Evolutionary conservation across 2,888 invertebrate genomes (phyloP).

Genomic region (Archips crataeganus): DNA sequence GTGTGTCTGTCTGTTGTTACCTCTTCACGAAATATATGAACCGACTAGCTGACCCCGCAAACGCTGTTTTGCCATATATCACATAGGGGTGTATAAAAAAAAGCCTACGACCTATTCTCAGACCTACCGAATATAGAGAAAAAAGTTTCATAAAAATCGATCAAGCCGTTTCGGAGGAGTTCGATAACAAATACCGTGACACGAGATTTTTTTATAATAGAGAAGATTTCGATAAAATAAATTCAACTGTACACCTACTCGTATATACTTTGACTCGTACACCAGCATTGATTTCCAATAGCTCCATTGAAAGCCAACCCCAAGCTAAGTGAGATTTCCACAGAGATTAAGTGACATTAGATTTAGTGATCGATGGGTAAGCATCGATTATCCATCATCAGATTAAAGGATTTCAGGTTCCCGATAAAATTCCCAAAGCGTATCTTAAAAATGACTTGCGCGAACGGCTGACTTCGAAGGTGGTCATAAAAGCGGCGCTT

Average conservation of each 20-base stretch:
- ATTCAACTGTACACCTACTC: not conserved
- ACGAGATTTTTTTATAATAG: too few relatives aligned
- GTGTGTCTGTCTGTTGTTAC: too few relatives aligned
- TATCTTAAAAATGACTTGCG: constrained; percentile 46
- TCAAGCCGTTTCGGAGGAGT: too few relatives aligned
- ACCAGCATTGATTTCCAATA: constrained; percentile 39
- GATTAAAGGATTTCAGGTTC: constrained; percentile 55
- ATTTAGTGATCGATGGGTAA: constrained; percentile 46
- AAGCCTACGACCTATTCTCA: too few relatives aligned
- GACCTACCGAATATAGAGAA: too few relatives aligned
- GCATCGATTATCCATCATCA: constrained; percentile 61
- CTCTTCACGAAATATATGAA: too few relatives aligned
- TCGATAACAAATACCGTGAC: too few relatives aligned
- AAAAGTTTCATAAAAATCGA: too few relatives aligned
- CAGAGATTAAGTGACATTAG: constrained; percentile 42
- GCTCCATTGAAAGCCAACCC: constrained; percentile 34
- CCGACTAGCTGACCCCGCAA: too few relatives aligned
- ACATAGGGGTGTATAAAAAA: too few relatives aligned
- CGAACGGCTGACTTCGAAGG: constrained; percentile 37
- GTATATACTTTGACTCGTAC: not conserved
- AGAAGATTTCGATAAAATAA: not conserved
- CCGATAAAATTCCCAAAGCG: constrained; percentile 58
- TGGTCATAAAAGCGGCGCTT: constrained; percentile 11
- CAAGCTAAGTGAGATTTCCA: constrained; percentile 38
- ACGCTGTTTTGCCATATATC: too few relatives aligned